Evolutionary conservation across 2,888 invertebrate genomes (phyloP).

Genomic region (Epirrhoe tristata): DNA sequence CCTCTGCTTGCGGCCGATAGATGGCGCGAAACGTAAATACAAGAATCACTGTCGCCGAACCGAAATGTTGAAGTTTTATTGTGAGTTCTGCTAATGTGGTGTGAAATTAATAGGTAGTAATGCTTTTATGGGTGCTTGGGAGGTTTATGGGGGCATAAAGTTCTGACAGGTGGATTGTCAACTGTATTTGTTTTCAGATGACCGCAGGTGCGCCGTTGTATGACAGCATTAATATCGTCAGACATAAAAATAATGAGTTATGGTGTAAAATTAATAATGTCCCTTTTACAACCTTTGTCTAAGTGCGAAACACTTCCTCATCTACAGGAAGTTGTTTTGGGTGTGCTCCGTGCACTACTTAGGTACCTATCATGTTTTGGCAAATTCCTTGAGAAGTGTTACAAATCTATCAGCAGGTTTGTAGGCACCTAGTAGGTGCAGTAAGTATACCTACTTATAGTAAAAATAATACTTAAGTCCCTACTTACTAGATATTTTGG

Average conservation of each 20-base stretch:
- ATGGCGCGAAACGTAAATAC: slow-evolving; percentile 80
- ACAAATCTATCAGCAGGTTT: too few relatives aligned
- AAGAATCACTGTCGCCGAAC: slow-evolving; percentile 77
- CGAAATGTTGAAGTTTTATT: slow-evolving; percentile 82
- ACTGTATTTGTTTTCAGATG: slow-evolving; percentile 76
- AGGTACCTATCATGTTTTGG: background rate
- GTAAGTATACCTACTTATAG: too few relatives aligned
- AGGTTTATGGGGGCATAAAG: slow-evolving; percentile 81
- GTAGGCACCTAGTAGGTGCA: too few relatives aligned
- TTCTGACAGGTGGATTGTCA: slow-evolving; percentile 72
- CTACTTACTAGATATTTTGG: too few relatives aligned
- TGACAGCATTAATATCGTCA: slow-evolving; percentile 55
- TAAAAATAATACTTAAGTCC: too few relatives aligned
- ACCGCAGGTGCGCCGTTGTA: slow-evolving; percentile 66
- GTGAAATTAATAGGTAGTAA: slow-evolving; percentile 86
- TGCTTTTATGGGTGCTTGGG: slow-evolving; percentile 82
- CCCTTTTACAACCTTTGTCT: slow-evolving; percentile 35
- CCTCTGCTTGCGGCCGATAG: slow-evolving; percentile 64
- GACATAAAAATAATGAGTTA: slow-evolving; percentile 40
- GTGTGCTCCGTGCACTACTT: too few relatives aligned
- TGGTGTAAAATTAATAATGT: slow-evolving; percentile 34
- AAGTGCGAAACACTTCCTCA: slow-evolving; percentile 18
- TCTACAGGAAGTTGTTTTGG: slow-evolving; percentile 4
- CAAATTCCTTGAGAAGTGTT: too few relatives aligned
- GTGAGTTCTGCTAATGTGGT: slow-evolving; percentile 85